Evolutionary conservation across 37 sponge, comb jelly and placozoan genomes (phyloP).

Genomic region (Dysidea cf. avara): DNA sequence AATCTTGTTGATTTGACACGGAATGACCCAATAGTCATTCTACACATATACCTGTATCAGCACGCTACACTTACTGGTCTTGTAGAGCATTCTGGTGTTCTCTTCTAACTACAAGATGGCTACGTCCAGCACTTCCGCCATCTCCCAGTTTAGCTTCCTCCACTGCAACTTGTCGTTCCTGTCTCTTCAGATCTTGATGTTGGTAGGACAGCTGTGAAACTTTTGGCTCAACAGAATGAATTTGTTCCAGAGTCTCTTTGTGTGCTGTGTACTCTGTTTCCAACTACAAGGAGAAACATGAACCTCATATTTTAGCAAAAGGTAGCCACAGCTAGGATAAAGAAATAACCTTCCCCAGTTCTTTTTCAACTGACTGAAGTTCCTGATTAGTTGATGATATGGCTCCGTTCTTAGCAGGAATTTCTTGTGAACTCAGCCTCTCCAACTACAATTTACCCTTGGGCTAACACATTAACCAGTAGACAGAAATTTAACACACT

Average conservation of each 20-base stretch:
- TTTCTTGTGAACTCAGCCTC: no score
- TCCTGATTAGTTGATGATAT: no score
- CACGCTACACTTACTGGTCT: slow-evolving; percentile 38
- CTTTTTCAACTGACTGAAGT: no score
- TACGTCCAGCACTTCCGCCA: slow-evolving; percentile 26
- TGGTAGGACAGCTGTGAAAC: slow-evolving; percentile 32
- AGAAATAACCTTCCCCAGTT: no score
- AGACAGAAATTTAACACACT: slow-evolving; percentile 19
- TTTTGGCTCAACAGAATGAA: slow-evolving; percentile 38
- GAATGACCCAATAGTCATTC: no score
- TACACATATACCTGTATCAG: no score
- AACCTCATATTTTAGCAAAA: no score
- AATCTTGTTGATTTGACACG: no score
- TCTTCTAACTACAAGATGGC: slow-evolving; percentile 51
- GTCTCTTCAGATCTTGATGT: slow-evolving; percentile 27
- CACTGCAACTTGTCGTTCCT: slow-evolving; percentile 40
- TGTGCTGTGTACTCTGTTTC: slow-evolving; percentile 10
- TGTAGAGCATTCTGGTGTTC: slow-evolving; percentile 60
- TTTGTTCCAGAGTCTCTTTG: slow-evolving; percentile 28
- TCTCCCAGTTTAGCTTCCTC: slow-evolving; percentile 49
- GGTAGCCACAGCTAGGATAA: no score
- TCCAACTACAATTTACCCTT: no score
- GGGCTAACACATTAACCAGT: no score
- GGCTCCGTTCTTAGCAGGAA: no score
- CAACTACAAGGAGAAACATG: neutral